These are phyloP conservation scores for Helleia helle DNA, from an alignment of 2,888 invertebrate species.

Conservation along the genomic window DNA sequence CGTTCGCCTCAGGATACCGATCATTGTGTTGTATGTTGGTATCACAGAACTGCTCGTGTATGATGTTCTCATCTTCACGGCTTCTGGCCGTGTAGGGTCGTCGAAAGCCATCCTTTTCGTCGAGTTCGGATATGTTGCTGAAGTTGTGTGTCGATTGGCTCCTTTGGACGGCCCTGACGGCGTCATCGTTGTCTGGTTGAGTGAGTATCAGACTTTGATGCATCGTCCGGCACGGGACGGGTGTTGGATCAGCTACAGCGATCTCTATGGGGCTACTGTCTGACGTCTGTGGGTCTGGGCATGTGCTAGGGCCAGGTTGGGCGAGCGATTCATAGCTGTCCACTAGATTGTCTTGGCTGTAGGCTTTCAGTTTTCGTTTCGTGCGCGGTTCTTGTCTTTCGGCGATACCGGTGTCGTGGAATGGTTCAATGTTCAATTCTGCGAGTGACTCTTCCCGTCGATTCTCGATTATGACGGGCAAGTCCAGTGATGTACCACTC, in stretches of 20 bases:
- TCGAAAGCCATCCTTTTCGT: slow-evolving; percentile 23
- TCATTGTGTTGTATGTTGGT: slow-evolving; percentile 63
- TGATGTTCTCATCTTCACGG: slow-evolving; percentile 14
- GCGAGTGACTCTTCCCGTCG: slow-evolving; percentile 36
- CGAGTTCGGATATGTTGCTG: slow-evolving; percentile 17
- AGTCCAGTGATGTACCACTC: slow-evolving; percentile 46
- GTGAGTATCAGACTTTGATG: slow-evolving; percentile 44
- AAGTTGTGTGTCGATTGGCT: slow-evolving; percentile 45
- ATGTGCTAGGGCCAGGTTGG: slow-evolving; percentile 18
- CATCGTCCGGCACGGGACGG: slow-evolving; percentile 20
- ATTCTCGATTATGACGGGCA: slow-evolving; percentile 49
- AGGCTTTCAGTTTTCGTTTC: slow-evolving; percentile 30
- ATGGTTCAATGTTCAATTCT: slow-evolving; percentile 27
- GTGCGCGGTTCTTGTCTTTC: slow-evolving; percentile 8
- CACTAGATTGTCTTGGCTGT: slow-evolving; percentile 32
- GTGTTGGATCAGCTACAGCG: slow-evolving; percentile 10
- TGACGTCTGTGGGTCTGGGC: slow-evolving; percentile 12
- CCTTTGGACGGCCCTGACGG: slow-evolving; percentile 30
- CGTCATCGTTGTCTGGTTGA: slow-evolving; percentile 32
- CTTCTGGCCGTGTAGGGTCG: slow-evolving; percentile 27
- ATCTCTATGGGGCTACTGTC: slow-evolving; percentile 16
- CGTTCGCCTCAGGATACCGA: slow-evolving; percentile 53
- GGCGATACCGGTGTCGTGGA: slow-evolving; percentile 21
- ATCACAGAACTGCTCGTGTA: slow-evolving; percentile 36
- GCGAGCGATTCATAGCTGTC: slow-evolving; percentile 17